Percentiles rank a stretch among this genome's conserved stretches.
These are phyloP conservation scores for Vesta saturnalis DNA, from an alignment of 2,888 invertebrate species.

Conservation along the genomic window DNA sequence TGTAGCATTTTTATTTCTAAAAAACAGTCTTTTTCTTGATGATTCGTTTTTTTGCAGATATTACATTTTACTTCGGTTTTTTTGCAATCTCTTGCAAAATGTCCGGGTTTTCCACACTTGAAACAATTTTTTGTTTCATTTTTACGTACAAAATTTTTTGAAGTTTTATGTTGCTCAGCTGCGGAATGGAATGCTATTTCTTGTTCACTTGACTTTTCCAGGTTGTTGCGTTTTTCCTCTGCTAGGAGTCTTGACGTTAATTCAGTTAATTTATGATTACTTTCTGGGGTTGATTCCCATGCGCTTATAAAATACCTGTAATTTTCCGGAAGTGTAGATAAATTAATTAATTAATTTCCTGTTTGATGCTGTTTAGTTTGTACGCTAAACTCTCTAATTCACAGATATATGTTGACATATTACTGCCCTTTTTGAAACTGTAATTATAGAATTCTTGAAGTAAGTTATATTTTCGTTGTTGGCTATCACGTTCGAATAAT, in stretches of 20 bases:
- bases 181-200: slow-evolving; percentile 3
- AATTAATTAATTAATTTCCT: too few species aligned
- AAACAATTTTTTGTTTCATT: too few species aligned
- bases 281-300: not conserved
- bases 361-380: too few species aligned
- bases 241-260: not conserved
- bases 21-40: slow-evolving; percentile 6
- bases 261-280: not conserved
- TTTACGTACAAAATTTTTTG: not conserved
- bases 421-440: too few species aligned
- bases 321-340: too few species aligned
- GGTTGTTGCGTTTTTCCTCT: not conserved
- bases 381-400: too few species aligned
- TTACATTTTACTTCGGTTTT: slow-evolving; percentile 1
- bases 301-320: not conserved
- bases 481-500: too few species aligned
- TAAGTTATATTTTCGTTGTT: too few species aligned
- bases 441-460: too few species aligned
- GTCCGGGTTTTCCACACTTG: too few species aligned
- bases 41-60: slow-evolving; percentile 12
- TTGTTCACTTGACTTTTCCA: not conserved
- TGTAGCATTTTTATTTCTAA: slow-evolving; percentile 7
- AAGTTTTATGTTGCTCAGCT: not conserved
- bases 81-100: slow-evolving; percentile 6
- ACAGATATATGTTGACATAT: too few species aligned